Evolutionary conservation across 2,797 vertebrate genomes (phyloP).

Genomic region (Huso huso): DNA sequence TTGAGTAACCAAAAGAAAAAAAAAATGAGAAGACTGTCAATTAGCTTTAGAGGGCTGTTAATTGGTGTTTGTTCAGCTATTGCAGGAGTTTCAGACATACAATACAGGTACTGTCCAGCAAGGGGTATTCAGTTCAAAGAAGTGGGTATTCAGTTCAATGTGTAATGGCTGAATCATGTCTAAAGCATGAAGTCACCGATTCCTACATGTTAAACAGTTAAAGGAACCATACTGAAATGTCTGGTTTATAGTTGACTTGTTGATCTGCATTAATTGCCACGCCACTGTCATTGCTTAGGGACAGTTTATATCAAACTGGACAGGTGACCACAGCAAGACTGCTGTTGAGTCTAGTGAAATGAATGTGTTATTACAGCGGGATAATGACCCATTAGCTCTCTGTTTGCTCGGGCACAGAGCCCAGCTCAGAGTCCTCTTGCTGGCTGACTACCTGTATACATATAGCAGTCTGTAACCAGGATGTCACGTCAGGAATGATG

Average conservation of each 20-base stretch:
- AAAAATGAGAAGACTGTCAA: too few species aligned
- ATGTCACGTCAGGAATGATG: constrained; percentile 48
- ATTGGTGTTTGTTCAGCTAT: too few species aligned
- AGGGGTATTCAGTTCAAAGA: too few species aligned
- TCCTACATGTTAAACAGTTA: constrained; percentile 1
- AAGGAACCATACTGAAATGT: background rate
- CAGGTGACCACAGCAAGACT: background rate
- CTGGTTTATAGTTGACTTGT: background rate
- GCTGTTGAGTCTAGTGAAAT: constrained; percentile 11
- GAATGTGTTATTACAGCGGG: background rate
- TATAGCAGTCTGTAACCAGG: constrained; percentile 47
- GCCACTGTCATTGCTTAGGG: background rate
- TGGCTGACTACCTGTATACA: constrained; percentile 47
- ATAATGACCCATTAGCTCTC: constrained; percentile 7
- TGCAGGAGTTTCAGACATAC: too few species aligned
- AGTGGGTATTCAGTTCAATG: background rate
- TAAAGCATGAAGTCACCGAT: background rate
- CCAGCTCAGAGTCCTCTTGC: constrained; percentile 13
- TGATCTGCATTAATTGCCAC: background rate
- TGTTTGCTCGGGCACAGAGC: constrained; percentile 1
- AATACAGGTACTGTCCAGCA: too few species aligned
- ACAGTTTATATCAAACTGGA: background rate
- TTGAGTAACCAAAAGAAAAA: too few species aligned
- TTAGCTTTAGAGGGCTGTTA: too few species aligned
- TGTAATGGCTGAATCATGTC: background rate